Conservation (phyloP, 2,797 vertebrate genomes). For the Gallinago stenura region DNA sequence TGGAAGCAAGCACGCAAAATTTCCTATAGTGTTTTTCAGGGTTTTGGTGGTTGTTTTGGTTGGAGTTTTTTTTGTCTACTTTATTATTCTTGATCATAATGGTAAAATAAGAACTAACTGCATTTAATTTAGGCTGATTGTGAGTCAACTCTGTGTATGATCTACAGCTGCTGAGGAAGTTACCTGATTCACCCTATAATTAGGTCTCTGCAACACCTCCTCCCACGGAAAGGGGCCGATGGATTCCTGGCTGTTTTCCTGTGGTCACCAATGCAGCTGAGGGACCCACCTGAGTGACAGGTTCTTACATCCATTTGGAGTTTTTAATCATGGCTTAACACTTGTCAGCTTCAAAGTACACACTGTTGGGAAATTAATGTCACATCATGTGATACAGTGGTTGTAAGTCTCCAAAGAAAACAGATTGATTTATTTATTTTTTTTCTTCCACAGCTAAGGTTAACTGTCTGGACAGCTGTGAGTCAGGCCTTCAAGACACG, state of each 20-base stretch:
- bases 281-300: neutral
- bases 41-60: neutral
- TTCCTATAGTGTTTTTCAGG: neutral
- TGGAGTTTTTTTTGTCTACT: neutral
- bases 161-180: neutral
- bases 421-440: neutral
- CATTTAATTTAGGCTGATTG: neutral
- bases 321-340: neutral
- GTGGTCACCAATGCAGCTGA: neutral
- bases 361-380: neutral
- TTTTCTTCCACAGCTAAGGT: neutral
- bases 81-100: neutral
- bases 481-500: conserved; percentile 4
- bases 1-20: neutral
- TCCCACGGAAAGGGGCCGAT: neutral
- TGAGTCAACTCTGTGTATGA: neutral
- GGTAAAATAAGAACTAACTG: neutral
- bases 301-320: neutral
- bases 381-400: neutral
- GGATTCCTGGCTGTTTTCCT: neutral
- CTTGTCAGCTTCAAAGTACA: neutral
- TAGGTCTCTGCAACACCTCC: neutral
- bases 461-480: conserved; percentile 61
- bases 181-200: neutral
- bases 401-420: neutral